Evolutionary conservation across 2,888 invertebrate genomes (phyloP).

Genomic region (Lissocephala sabroskyi): DNA sequence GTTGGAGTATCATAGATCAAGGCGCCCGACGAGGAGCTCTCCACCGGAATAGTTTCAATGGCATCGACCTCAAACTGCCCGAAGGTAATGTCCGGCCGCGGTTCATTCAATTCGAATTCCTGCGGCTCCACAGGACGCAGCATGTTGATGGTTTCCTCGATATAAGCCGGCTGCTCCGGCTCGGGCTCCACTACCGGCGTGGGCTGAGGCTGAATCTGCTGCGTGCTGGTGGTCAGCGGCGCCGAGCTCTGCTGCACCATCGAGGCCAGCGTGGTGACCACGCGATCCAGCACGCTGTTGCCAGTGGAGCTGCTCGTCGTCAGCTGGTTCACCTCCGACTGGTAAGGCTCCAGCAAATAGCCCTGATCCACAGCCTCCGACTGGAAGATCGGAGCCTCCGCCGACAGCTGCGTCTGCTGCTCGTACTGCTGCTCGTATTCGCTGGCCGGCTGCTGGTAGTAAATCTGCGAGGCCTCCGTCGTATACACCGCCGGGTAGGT

Average conservation of each 20-base stretch:
- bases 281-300: slow-evolving; percentile 44
- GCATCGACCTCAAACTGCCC: slow-evolving; percentile 69
- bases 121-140: slow-evolving; percentile 52
- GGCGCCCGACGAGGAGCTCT: no score
- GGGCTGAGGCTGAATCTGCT: slow-evolving; percentile 35
- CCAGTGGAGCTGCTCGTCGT: slow-evolving; percentile 31
- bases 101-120: slow-evolving; percentile 56
- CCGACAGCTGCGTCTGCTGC: slow-evolving; percentile 20
- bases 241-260: slow-evolving; percentile 50
- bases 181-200: background rate
- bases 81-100: slow-evolving; percentile 67
- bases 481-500: slow-evolving; percentile 47
- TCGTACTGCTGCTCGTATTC: slow-evolving; percentile 33
- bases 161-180: slow-evolving; percentile 28
- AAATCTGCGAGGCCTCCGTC: slow-evolving; percentile 50
- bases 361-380: slow-evolving; percentile 32
- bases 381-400: slow-evolving; percentile 33
- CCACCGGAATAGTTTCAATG: slow-evolving; percentile 60
- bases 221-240: slow-evolving; percentile 43
- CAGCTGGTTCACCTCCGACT: slow-evolving; percentile 20
- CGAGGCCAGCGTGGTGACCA: slow-evolving; percentile 51
- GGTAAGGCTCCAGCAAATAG: slow-evolving; percentile 40
- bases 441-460: slow-evolving; percentile 41
- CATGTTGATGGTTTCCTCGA: slow-evolving; percentile 46
- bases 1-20: no score